phyloP scores from a whole-genome alignment of 2,888 invertebrate species.

The Trilocha varians region DNA sequence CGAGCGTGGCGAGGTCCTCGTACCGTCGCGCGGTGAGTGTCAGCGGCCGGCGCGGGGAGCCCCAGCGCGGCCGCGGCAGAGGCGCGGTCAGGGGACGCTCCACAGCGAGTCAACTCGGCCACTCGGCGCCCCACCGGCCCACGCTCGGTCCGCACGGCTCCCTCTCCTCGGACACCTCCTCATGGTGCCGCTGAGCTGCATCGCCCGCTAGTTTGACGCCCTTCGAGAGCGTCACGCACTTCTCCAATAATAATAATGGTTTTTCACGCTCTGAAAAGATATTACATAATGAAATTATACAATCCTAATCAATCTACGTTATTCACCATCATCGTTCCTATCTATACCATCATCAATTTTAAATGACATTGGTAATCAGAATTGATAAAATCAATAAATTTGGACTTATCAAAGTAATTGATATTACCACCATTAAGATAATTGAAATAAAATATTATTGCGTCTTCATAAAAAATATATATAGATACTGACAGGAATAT shows the following conservation, averaged over 20 bases:
- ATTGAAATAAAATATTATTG: too few relatives aligned
- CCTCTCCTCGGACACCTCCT: conserved; percentile 59
- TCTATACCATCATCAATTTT: too few relatives aligned
- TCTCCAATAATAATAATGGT: conserved; percentile 75
- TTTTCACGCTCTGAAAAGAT: conserved; percentile 84
- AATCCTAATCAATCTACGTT: too few relatives aligned
- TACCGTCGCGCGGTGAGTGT: conserved; percentile 70
- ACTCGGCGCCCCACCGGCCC: conserved; percentile 93
- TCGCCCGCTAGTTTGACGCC: conserved; percentile 49
- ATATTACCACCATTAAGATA: too few relatives aligned
- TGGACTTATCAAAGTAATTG: too few relatives aligned
- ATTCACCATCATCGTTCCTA: too few relatives aligned
- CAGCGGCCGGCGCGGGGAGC: conserved; percentile 28
- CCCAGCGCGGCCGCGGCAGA: conserved; percentile 32
- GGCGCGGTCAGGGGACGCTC: conserved; percentile 37
- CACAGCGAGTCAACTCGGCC: conserved; percentile 97
- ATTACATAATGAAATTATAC: too few relatives aligned
- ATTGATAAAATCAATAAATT: too few relatives aligned
- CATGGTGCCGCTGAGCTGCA: conserved; percentile 37
- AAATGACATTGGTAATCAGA: too few relatives aligned
- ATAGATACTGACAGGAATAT: too few relatives aligned
- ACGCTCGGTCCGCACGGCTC: conserved; percentile 80
- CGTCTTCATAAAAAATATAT: too few relatives aligned
- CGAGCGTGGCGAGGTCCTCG: conserved; percentile 84
- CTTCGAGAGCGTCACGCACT: conserved; percentile 75